phyloP scores from a whole-genome alignment of 1,140 invertebrate genomes.

The Micrasema minimum region DNA sequence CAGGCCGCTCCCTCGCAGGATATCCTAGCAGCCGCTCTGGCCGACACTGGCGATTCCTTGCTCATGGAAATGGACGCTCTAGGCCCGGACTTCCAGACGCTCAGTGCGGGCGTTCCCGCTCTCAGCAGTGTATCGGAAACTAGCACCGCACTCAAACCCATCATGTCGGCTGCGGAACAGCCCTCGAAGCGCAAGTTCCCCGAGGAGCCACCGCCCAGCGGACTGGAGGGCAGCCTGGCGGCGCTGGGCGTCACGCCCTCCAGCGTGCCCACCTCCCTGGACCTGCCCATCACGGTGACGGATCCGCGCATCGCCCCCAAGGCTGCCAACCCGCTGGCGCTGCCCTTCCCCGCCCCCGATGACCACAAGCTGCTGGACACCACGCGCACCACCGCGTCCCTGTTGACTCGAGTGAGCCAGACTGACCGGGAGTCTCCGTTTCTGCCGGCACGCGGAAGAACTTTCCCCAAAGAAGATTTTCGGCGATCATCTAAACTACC shows the following conservation, averaged over 20 bases:
- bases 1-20: constrained; percentile 66
- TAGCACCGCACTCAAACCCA: constrained; percentile 78
- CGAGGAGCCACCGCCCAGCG: constrained; percentile 62
- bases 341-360: constrained; percentile 1
- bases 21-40: constrained; percentile 79
- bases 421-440: constrained; percentile 4
- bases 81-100: constrained; percentile 65
- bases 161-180: constrained; percentile 82
- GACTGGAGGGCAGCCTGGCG: constrained; percentile 67
- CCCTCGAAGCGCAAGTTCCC: constrained; percentile 68
- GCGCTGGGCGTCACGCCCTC: constrained; percentile 68
- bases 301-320: constrained; percentile 73
- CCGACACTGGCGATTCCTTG: constrained; percentile 70
- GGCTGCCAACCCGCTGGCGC: constrained; percentile 49
- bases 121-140: constrained; percentile 75
- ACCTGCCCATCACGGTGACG: constrained; percentile 75
- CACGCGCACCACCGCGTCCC: constrained; percentile 8
- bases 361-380: constrained; percentile 5
- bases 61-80: constrained; percentile 59
- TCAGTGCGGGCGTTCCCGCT: constrained; percentile 64
- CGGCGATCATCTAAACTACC: constrained; percentile 3
- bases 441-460: too few species aligned
- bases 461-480: constrained; percentile 13
- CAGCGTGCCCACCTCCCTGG: constrained; percentile 71
- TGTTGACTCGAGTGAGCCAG: constrained; percentile 10